A percentile compares a stretch with the other conserved stretches of the same genome.
Conservation (phyloP, 2,797 vertebrate genomes). For the Spinus pinus region DNA sequence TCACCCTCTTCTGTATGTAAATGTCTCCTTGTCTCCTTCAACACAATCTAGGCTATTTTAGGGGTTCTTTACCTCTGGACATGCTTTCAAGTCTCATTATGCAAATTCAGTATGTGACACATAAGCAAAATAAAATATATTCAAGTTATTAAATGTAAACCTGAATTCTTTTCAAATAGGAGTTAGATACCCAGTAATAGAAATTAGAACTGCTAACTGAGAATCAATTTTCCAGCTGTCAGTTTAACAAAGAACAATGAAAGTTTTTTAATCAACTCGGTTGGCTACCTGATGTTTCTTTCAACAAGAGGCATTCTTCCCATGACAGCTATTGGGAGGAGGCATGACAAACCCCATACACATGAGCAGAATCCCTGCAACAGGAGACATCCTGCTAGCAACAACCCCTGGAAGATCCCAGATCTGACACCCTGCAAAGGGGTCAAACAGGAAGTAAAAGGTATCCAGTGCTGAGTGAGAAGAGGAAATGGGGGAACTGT, state of each 20-base stretch:
- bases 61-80: conserved; percentile 17
- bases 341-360: background rate
- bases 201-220: conserved; percentile 16
- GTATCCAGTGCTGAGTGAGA: background rate
- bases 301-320: background rate
- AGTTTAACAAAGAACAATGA: background rate
- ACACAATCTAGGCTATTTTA: conserved; percentile 13
- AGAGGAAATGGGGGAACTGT: background rate
- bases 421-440: background rate
- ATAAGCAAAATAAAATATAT: conserved; percentile 14
- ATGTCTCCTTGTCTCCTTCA: background rate
- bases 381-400: background rate
- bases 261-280: conserved; percentile 1
- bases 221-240: conserved; percentile 16
- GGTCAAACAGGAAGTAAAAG: background rate
- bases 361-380: background rate
- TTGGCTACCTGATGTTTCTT: background rate
- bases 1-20: conserved; percentile 11
- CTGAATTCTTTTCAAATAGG: background rate
- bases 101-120: conserved; percentile 19
- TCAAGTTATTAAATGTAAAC: conserved; percentile 25
- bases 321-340: background rate
- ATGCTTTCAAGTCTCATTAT: conserved; percentile 55
- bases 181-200: background rate
- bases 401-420: background rate